Evolutionary conservation across 2,797 vertebrate species (phyloP).

Genomic region (Trichosurus vulpecula): DNA sequence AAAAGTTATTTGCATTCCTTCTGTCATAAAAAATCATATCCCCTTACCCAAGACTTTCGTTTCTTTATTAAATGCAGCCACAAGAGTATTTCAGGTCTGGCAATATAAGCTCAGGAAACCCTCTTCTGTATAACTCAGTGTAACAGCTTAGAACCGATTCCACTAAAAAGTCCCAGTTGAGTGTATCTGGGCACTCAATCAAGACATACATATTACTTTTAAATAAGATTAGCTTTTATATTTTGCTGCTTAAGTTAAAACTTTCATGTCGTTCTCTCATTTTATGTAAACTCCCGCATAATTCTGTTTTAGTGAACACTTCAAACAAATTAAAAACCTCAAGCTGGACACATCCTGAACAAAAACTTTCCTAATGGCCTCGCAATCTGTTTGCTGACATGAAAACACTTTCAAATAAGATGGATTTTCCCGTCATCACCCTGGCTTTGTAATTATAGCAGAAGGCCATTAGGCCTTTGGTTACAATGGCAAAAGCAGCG

Average conservation of each 20-base stretch:
- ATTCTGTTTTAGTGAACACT: constrained; percentile 87
- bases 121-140: constrained; percentile 86
- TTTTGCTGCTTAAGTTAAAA: constrained; percentile 90
- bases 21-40: constrained; percentile 92
- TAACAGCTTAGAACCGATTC: constrained; percentile 86
- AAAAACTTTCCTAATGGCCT: constrained; percentile 82
- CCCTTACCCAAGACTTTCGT: constrained; percentile 89
- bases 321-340: constrained; percentile 89
- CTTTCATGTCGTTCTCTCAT: constrained; percentile 90
- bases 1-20: constrained; percentile 92
- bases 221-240: constrained; percentile 91
- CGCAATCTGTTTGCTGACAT: constrained; percentile 83
- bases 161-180: constrained; percentile 88
- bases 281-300: constrained; percentile 88
- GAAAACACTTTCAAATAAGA: constrained; percentile 85
- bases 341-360: constrained; percentile 82
- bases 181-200: constrained; percentile 88
- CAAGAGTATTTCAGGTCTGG: constrained; percentile 89
- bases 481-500: constrained; percentile 80
- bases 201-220: constrained; percentile 90
- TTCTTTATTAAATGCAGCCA: constrained; percentile 91
- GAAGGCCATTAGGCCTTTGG: constrained; percentile 64
- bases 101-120: constrained; percentile 86
- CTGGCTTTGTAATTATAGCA: constrained; percentile 83
- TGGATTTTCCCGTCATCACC: constrained; percentile 82